Evolutionary conservation across 2,888 invertebrate species (phyloP).

Genomic region (Parochlus steinenii): DNA sequence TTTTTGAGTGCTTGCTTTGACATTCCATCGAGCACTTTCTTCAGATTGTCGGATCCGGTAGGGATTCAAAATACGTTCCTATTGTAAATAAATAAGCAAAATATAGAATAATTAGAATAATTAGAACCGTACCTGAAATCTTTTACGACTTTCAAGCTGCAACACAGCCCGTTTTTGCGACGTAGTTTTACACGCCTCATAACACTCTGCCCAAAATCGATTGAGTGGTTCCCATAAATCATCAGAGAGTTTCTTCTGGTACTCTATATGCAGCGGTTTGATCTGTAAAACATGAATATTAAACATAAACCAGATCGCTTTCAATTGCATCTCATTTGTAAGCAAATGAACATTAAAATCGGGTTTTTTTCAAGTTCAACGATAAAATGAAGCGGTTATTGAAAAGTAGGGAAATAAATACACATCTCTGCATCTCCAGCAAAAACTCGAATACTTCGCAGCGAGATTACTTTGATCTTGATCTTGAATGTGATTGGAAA

Average conservation of each 20-base stretch:
- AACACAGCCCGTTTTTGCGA: conserved; percentile 36
- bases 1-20: conserved; percentile 31
- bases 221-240: conserved; percentile 36
- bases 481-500: too few species aligned
- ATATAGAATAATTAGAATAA: conserved; percentile 9
- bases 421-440: too few species aligned
- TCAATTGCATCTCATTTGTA: neutral
- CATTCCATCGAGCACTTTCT: conserved; percentile 35
- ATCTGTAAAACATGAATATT: conserved; percentile 29
- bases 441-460: too few species aligned
- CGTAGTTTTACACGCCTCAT: conserved; percentile 39
- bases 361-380: too few species aligned
- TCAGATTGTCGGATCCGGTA: conserved; percentile 33
- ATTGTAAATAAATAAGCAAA: conserved; percentile 13
- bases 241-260: conserved; percentile 34
- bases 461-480: too few species aligned
- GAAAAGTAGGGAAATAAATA: conserved; percentile 20
- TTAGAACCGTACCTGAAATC: conserved; percentile 30
- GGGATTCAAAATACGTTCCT: conserved; percentile 36
- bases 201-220: conserved; percentile 42
- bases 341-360: too few species aligned
- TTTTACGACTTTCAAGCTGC: conserved; percentile 37
- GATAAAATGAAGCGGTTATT: too few species aligned
- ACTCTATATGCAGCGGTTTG: conserved; percentile 35
- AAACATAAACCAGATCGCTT: too few species aligned